Evolutionary conservation across 2,113 vertebrate genomes (phyloP).

Genomic region (Mellivora capensis): DNA sequence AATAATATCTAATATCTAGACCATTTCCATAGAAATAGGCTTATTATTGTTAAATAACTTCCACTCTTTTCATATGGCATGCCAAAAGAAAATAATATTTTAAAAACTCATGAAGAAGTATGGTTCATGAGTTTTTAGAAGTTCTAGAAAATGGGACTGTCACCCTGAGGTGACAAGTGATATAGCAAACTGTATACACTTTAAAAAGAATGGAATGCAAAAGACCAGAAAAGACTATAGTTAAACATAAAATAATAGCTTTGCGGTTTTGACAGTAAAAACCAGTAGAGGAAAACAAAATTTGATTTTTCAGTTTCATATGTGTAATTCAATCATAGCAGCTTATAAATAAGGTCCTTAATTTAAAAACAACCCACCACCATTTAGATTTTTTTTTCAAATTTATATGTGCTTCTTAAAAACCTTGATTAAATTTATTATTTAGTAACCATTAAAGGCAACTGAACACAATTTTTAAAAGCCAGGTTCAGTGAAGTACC

Average conservation of each 20-base stretch:
- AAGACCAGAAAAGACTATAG: not conserved
- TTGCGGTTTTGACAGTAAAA: constrained; percentile 3
- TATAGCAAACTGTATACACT: not conserved
- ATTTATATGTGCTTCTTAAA: not conserved
- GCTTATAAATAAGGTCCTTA: not conserved
- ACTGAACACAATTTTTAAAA: constrained; percentile 2
- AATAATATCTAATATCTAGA: constrained; percentile 77
- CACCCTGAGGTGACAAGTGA: not conserved
- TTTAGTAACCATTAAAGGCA: not conserved
- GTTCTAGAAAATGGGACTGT: constrained; percentile 41
- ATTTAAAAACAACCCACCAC: not conserved
- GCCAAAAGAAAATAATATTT: constrained; percentile 54
- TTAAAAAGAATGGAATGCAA: not conserved
- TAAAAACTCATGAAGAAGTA: constrained; percentile 37
- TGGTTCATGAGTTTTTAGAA: constrained; percentile 26
- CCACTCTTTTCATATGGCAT: constrained; percentile 57
- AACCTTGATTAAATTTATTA: not conserved
- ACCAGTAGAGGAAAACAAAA: constrained; percentile 12
- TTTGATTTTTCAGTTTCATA: constrained; percentile 22
- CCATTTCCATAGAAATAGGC: constrained; percentile 80
- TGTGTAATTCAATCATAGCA: not conserved
- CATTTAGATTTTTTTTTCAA: not conserved
- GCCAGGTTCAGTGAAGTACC: not conserved
- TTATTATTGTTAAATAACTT: constrained; percentile 70
- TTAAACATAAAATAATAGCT: constrained; percentile 33